Evolutionary conservation across 2,888 invertebrate genomes (phyloP).

Genomic region (Hemicrepidius hirtus): DNA sequence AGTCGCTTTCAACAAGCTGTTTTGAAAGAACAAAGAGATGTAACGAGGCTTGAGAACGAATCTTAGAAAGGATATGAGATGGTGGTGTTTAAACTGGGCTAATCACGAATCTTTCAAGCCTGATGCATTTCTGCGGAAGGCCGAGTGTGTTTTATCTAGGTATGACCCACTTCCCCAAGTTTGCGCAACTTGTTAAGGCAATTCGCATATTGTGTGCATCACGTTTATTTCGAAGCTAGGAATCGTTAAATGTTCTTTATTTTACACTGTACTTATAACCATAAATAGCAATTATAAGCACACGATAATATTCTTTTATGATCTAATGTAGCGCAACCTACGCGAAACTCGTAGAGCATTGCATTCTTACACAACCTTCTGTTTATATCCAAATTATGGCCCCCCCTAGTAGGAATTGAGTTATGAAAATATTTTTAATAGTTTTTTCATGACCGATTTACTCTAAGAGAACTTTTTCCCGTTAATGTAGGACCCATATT

Average conservation of each 20-base stretch:
- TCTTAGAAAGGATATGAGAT: constrained; percentile 22
- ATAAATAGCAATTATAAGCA: constrained; percentile 17
- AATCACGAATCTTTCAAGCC: constrained; percentile 50
- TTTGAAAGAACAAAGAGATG: constrained; percentile 1
- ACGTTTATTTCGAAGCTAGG: constrained; percentile 25
- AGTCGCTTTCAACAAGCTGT: neutral
- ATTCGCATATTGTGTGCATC: constrained; percentile 23
- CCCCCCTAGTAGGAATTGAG: too few relatives aligned
- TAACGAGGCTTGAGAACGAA: neutral
- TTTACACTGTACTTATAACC: constrained; percentile 8
- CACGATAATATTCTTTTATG: neutral
- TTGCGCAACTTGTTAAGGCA: constrained; percentile 13
- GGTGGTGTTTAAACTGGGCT: constrained; percentile 42
- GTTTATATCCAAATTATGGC: too few relatives aligned
- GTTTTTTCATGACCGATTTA: too few relatives aligned
- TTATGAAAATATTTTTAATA: too few relatives aligned
- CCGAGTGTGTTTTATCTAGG: constrained; percentile 39
- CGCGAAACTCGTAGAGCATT: too few relatives aligned
- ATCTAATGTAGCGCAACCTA: neutral
- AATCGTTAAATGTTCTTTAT: constrained; percentile 40
- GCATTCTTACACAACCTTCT: too few relatives aligned
- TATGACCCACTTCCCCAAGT: constrained; percentile 46
- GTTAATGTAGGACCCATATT: too few relatives aligned
- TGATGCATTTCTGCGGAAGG: constrained; percentile 50
- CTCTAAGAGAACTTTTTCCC: too few relatives aligned